Percentiles rank a stretch among this genome's conserved stretches.
Conservation (phyloP, 2,797 vertebrate genomes). For the Gallinago nigripennis region DNA sequence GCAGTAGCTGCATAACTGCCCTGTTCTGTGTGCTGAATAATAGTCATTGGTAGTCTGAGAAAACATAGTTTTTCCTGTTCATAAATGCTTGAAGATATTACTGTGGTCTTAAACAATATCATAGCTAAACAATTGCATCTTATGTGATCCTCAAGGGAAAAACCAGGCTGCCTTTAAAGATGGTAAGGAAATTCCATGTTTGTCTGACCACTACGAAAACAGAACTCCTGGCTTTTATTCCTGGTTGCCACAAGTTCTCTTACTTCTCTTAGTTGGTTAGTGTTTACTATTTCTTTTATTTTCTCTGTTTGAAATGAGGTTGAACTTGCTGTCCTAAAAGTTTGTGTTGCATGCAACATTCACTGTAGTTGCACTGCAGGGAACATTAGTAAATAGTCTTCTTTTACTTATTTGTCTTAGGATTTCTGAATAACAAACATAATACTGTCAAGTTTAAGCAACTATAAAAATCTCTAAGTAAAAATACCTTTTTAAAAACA, state of each 20-base stretch:
- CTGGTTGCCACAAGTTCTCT: neutral
- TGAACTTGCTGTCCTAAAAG: neutral
- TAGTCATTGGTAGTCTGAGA: neutral
- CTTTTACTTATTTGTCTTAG: neutral
- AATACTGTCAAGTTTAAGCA: neutral
- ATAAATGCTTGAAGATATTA: neutral
- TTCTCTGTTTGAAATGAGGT: neutral
- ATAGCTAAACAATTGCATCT: neutral
- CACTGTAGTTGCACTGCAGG: neutral
- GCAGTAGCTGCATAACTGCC: neutral
- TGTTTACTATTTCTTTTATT: neutral
- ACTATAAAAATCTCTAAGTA: neutral
- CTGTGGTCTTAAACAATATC: neutral
- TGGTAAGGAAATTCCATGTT: neutral
- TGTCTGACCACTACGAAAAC: neutral
- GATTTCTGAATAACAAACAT: neutral
- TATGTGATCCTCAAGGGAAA: neutral
- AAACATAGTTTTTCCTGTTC: neutral
- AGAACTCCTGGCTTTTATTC: neutral
- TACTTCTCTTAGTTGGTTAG: neutral
- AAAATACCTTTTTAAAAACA: neutral
- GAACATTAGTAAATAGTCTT: neutral
- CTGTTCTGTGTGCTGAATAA: neutral
- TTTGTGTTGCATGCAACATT: neutral
- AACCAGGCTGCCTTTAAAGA: neutral